phyloP scores from a whole-genome alignment of 1,140 invertebrate genomes.

The Pseudomyrmex dendroicus region DNA sequence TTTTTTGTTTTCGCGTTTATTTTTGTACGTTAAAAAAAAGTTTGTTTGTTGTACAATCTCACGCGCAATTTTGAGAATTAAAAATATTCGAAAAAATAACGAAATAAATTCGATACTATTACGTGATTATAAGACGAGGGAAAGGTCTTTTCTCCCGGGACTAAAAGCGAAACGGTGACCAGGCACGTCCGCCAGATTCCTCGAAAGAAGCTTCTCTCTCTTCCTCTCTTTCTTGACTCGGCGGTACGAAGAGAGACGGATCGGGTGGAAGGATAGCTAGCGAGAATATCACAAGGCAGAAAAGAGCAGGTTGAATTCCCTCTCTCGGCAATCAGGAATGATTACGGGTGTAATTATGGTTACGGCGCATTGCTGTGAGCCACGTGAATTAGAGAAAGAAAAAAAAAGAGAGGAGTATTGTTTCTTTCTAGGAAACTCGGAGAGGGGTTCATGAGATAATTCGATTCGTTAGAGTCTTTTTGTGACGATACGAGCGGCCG shows the following conservation, averaged over 20 bases:
- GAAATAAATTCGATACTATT: too few species aligned
- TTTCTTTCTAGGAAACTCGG: conserved; percentile 80
- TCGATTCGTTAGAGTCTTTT: conserved; percentile 66
- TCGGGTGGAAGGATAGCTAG: conserved; percentile 44
- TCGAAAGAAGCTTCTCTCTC: conserved; percentile 23
- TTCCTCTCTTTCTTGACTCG: too few species aligned
- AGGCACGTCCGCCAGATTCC: conserved; percentile 7
- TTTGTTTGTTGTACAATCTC: too few species aligned
- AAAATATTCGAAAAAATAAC: too few species aligned
- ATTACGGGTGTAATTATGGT: conserved; percentile 82
- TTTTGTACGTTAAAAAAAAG: too few species aligned
- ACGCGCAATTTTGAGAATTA: too few species aligned
- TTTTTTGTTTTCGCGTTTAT: too few species aligned
- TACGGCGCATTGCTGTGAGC: conserved; percentile 76
- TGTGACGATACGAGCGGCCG: conserved; percentile 18
- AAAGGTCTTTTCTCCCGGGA: background rate
- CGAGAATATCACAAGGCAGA: conserved; percentile 50
- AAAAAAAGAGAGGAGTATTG: conserved; percentile 72
- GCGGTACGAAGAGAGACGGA: background rate
- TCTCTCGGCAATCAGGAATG: conserved; percentile 77
- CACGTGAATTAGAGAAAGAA: conserved; percentile 24
- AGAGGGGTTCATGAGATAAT: conserved; percentile 72
- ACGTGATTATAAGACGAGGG: background rate
- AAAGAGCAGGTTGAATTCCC: conserved; percentile 43
- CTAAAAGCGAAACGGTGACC: background rate